Evolutionary conservation across 2,113 vertebrate species (phyloP), one percentile per base, ranked within the genome.

Genomic region (Callospermophilus lateralis): DNA sequence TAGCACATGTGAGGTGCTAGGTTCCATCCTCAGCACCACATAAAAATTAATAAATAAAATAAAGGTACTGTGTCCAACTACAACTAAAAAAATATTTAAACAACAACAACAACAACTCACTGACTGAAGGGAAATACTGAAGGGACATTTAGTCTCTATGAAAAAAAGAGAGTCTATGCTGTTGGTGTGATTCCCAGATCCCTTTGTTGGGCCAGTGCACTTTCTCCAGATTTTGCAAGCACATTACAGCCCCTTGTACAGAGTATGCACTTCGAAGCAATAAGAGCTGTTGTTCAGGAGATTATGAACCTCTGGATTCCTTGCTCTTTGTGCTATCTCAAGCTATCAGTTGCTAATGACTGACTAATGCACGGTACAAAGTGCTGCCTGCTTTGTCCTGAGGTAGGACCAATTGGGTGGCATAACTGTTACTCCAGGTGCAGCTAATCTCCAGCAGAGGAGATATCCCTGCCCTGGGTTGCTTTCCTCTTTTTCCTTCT

Each of bases 221-320:
- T 89, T 77, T 45, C 5, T 4, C 12, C 20, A 76, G 26, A 68
- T 55, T 4, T 9, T 19, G 74, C 13, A 15, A 53, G 16, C 6
- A 30, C 3, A 20, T 0, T 34, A 19, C 10, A 68, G 61, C 0
- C 2, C 2, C 17, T 13, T 8, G 6, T 26, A 32, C 1, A 58
- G 24, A 63, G 16, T 7, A 22, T 7, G 78, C 53, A 7, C 3
- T 85, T n/a, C 39, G 45, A 24, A 79, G 37, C 10, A 79, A n/a
- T 6, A 30, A 28, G 8, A 37, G 7, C 11, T 73, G 17, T 70
- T 74, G 72, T 28, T 58, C 9, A 32, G 79, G n/a, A 95, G 28
- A 15, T 12, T 8, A 28, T 88, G 9, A 7, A 6, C 4, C 0
- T 0, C 55, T 12, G 2, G 15, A 39, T 5, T 2, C 6, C 4